Percentiles rank a stretch among this genome's conserved stretches.
Conservation (phyloP, 2,888 invertebrate species). For the Craniophora ligustri region DNA sequence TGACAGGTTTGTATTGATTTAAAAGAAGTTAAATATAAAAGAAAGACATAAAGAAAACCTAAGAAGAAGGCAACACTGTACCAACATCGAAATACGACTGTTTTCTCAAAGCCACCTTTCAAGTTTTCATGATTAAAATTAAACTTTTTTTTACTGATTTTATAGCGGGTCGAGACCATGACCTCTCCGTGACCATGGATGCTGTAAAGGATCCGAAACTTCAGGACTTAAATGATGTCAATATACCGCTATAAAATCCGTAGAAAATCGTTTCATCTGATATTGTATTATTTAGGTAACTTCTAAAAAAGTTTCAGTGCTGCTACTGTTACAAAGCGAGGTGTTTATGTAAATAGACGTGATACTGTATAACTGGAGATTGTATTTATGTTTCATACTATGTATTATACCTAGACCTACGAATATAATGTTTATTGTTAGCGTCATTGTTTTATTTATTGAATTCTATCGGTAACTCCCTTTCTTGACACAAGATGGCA, state of each 20-base stretch:
- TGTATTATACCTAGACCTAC: constrained; percentile 76
- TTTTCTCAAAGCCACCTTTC: too few relatives aligned
- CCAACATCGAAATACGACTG: too few relatives aligned
- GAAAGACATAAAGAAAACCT: neutral
- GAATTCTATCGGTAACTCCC: neutral
- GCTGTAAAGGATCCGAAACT: too few relatives aligned
- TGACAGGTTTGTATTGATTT: constrained; percentile 1
- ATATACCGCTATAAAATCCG: too few relatives aligned
- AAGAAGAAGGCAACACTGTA: constrained; percentile 16
- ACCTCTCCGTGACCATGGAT: too few relatives aligned
- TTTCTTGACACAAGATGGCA: neutral
- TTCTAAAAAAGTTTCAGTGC: constrained; percentile 8
- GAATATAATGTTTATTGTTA: constrained; percentile 86
- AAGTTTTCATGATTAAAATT: too few relatives aligned
- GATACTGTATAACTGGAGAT: constrained; percentile 71
- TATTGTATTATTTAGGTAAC: neutral
- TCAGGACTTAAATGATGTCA: too few relatives aligned
- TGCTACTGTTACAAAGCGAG: constrained; percentile 29
- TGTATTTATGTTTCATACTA: constrained; percentile 84
- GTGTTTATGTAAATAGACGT: constrained; percentile 71
- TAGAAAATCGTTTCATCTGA: too few relatives aligned
- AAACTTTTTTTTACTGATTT: too few relatives aligned
- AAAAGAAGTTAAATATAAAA: constrained; percentile 12
- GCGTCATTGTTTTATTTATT: constrained; percentile 59
- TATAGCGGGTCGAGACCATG: too few relatives aligned